Percentiles rank a stretch among this genome's conserved stretches.
phyloP scores from a whole-genome alignment of 2,113 vertebrate species.

The Hemichromis elongatus region DNA sequence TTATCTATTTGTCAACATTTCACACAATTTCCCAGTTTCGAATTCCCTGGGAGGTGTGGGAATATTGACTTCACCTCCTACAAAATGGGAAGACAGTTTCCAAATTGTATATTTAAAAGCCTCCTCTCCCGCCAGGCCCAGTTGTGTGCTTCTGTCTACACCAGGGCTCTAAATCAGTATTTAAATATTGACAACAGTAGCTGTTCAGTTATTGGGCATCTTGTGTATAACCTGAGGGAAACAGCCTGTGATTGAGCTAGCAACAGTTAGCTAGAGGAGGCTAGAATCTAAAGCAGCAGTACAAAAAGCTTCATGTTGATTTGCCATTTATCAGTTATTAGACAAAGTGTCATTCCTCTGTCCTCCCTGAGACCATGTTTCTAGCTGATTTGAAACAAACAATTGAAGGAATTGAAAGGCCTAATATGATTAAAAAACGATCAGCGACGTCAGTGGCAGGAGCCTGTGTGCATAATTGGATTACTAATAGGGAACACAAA shows the following conservation, averaged over 20 bases:
- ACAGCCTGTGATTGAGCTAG: neutral
- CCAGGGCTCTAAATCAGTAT: slow-evolving; percentile 2
- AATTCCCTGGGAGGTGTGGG: slow-evolving; percentile 13
- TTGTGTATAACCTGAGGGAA: neutral
- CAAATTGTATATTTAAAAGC: slow-evolving; percentile 12
- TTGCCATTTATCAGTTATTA: neutral
- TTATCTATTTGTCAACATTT: slow-evolving; percentile 65
- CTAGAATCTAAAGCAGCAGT: neutral
- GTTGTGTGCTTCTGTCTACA: neutral
- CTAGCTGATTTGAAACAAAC: slow-evolving; percentile 37
- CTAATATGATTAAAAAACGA: slow-evolving; percentile 55
- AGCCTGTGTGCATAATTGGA: slow-evolving; percentile 55
- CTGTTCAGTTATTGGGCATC: neutral
- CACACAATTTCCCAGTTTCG: slow-evolving; percentile 29
- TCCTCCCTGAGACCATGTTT: slow-evolving; percentile 16
- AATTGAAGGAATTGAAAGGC: slow-evolving; percentile 31
- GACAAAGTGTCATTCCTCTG: slow-evolving; percentile 25
- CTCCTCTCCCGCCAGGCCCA: neutral
- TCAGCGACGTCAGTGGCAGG: slow-evolving; percentile 44
- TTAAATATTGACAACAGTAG: slow-evolving; percentile 19
- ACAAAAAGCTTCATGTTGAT: neutral
- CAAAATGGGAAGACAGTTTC: slow-evolving; percentile 27
- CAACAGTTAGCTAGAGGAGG: neutral
- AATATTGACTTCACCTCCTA: slow-evolving; percentile 48
- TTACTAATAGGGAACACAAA: slow-evolving; percentile 61